These are phyloP conservation scores for Agonopterix subpropinquella DNA, from an alignment of 2,888 invertebrate genomes.

Conservation along the genomic window DNA sequence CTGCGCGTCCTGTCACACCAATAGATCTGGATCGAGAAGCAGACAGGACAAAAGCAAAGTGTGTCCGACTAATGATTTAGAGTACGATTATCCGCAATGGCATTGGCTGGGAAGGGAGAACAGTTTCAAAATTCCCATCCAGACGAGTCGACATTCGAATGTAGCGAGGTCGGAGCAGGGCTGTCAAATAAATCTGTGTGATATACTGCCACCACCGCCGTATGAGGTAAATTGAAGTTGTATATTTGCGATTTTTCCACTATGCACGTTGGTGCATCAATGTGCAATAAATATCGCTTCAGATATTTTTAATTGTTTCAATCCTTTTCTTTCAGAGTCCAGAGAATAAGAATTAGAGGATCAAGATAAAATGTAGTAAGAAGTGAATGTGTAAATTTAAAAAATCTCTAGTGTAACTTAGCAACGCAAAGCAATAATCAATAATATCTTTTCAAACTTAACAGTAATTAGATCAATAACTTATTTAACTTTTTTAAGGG, in stretches of 20 bases:
- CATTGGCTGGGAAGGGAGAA: conserved; percentile 70
- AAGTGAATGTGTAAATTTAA: conserved; percentile 13
- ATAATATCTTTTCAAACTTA: conserved; percentile 27
- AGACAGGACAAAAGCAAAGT: conserved; percentile 71
- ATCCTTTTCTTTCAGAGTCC: conserved; percentile 53
- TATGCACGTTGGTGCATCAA: conserved; percentile 17
- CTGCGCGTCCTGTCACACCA: conserved; percentile 64
- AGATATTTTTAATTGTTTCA: conserved; percentile 10
- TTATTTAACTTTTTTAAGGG: conserved; percentile 6
- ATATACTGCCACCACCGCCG: conserved; percentile 79
- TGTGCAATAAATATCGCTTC: conserved; percentile 22
- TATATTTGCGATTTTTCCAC: conserved; percentile 35
- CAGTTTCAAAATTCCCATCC: conserved; percentile 73
- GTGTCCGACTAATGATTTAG: conserved; percentile 67
- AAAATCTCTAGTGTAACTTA: conserved; percentile 7
- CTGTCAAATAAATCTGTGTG: conserved; percentile 79
- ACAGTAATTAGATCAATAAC: conserved; percentile 1
- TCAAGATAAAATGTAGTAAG: conserved; percentile 20
- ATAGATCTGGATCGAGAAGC: conserved; percentile 65
- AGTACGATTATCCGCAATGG: conserved; percentile 71
- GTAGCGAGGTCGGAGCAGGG: conserved; percentile 68
- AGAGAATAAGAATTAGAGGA: conserved; percentile 47
- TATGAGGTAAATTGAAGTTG: conserved; percentile 73
- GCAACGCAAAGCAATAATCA: conserved; percentile 49
- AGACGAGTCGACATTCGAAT: conserved; percentile 63